phyloP scores from a whole-genome alignment of 2,113 vertebrate genomes.

The Arenaria interpres region DNA sequence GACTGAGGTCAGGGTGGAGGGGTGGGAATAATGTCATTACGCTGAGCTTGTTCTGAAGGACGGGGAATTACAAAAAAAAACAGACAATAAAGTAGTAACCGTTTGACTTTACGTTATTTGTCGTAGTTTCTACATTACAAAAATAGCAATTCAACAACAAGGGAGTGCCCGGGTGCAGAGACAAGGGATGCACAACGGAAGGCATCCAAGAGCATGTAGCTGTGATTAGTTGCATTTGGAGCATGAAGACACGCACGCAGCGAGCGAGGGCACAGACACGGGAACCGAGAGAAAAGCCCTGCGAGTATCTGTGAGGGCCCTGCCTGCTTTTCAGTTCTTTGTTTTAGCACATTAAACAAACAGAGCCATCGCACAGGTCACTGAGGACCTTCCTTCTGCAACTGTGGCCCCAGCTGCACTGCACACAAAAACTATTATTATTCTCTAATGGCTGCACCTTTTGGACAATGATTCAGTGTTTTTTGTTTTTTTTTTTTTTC shows the following conservation, averaged over 20 bases:
- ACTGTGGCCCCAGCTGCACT: constrained; percentile 45
- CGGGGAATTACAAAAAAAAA: not conserved
- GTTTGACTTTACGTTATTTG: not conserved
- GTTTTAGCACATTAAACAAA: constrained; percentile 60
- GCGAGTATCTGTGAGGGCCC: not conserved
- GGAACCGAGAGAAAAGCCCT: not conserved
- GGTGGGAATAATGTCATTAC: constrained; percentile 41
- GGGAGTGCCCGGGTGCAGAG: not conserved
- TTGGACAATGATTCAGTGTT: constrained; percentile 21
- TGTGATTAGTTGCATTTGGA: constrained; percentile 48
- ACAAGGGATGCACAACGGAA: not conserved
- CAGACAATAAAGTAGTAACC: not conserved
- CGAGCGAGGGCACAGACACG: not conserved
- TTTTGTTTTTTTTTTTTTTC: not conserved
- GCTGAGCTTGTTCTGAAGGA: not conserved
- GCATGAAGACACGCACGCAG: constrained; percentile 20
- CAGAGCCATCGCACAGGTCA: constrained; percentile 41
- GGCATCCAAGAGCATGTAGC: not conserved
- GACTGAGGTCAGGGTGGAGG: constrained; percentile 29
- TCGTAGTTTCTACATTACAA: constrained; percentile 36
- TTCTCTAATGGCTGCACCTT: constrained; percentile 57
- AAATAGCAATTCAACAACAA: not conserved
- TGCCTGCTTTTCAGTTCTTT: constrained; percentile 39
- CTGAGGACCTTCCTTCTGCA: constrained; percentile 18
- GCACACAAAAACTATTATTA: constrained; percentile 52